Base-by-base conservation (phyloP, 2,797 vertebrate species). In the Falco naumanni region DNA sequence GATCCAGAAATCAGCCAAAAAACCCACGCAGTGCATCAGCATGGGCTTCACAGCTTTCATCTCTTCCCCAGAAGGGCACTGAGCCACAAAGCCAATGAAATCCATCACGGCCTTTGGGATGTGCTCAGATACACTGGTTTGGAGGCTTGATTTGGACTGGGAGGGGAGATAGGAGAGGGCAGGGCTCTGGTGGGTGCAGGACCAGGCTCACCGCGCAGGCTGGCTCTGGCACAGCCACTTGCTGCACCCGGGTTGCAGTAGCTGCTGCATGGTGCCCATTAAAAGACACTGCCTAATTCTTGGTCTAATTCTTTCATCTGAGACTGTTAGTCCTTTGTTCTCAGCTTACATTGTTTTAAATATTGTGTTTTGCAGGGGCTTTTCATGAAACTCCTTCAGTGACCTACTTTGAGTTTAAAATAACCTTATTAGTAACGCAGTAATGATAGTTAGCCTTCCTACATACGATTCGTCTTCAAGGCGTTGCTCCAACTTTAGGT, bases 371-470 rank as follows among this genome's bases (percentile, higher is more conserved):
- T 90, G 60, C 45, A 87, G 53, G 26, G 43, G 7, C 14, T 93
- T 93, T 93, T 60, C 48, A 22, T 48, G 39, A 76, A 88, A 83
- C 53, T 96, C 75, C 59, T 82, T 83, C 81, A 70, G 56, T 96
- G 93, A 94, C 95, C 89, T 88, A 94, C 66, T 94, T 77, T 48
- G 51, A 83, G 83, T 88, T 95, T 97, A 95, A 96, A 97, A 97
- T 97, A 93, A 91, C 89, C 66, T 77, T 91, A 93, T 96, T 95
- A 96, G 63, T 76, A 93, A 90, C 82, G 66, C 34, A 11, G 60
- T 59, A 85, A 87, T 91, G 78, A 84, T 89, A 83, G 89, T 39
- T 91, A 60, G 31, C 57, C 66, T 95, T 96, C 94, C 94, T 95
- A 94, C 91, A 71, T 91, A 72, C 0, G 3, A 68, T 72, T 92